Evolutionary conservation across 2,888 invertebrate genomes (phyloP).

Genomic region (Cremastobaeus sp.): DNA sequence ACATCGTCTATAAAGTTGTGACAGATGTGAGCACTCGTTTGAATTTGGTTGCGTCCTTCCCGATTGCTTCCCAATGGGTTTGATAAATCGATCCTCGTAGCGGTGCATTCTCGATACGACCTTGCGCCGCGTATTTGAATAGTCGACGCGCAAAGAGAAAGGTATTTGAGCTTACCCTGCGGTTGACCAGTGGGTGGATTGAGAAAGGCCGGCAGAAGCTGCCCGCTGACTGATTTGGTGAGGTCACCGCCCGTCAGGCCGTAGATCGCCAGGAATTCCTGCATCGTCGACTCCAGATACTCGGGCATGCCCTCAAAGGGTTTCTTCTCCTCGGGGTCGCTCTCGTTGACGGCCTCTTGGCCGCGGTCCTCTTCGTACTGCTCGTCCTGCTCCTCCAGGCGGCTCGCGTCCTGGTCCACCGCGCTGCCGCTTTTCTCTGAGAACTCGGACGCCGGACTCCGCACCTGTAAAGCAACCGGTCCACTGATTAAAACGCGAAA

Average conservation of each 20-base stretch:
- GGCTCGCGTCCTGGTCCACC: conserved; percentile 67
- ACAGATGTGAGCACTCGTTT: conserved; percentile 51
- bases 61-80: conserved; percentile 36
- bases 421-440: conserved; percentile 74
- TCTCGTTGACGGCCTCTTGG: conserved; percentile 69
- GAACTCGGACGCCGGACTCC: conserved; percentile 75
- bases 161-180: conserved; percentile 66
- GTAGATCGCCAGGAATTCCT: conserved; percentile 80
- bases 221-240: conserved; percentile 76
- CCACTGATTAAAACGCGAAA: background rate
- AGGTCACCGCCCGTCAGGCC: conserved; percentile 79
- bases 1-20: conserved; percentile 50
- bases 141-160: conserved; percentile 43
- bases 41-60: conserved; percentile 16
- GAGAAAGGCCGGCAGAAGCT: conserved; percentile 76
- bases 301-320: conserved; percentile 78
- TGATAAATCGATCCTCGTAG: conserved; percentile 49
- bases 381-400: conserved; percentile 69
- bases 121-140: conserved; percentile 44
- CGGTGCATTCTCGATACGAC: conserved; percentile 39
- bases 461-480: conserved; percentile 61
- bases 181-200: conserved; percentile 73
- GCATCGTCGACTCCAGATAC: conserved; percentile 80
- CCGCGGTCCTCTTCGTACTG: conserved; percentile 67
- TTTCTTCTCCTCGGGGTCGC: conserved; percentile 68